Base-by-base conservation (phyloP, 2,113 vertebrate species). In the Vanacampus margaritifer region DNA sequence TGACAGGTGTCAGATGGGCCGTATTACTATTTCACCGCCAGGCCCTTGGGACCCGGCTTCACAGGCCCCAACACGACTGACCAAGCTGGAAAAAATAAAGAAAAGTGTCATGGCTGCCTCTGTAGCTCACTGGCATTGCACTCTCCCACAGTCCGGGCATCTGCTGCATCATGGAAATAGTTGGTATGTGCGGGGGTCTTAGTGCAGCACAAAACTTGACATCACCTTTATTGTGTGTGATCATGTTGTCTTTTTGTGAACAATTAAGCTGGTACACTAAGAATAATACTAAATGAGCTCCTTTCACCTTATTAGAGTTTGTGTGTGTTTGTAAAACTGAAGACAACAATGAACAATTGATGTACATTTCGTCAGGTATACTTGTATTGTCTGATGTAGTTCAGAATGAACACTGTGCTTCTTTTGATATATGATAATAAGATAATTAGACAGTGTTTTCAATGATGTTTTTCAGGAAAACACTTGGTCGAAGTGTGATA, bases 1-100 rank as follows among this genome's bases (percentile, higher is more conserved):
- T 92, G 91, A 91, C 91, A 92, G 91, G 88, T 92, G 91, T 92
- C 91, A 92, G 88, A 91, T 92, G 91, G 89, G 88, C 90, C 81
- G 79, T 87, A 91, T 91, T 92, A 91, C 87, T 85, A 87, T 89
- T 91, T 88, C 86, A 89, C 89, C 80, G 79, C 79, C 23, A 28
- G 82, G 77, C 90, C 88, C 89, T 67, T 69, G 90, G 90, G 90
- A 91, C 79, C 82, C 87, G 68, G 80, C 87, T 90, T 91, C 86
- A 81, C 79, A 67, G 86, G 86, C 88, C 86, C 84, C 86, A 84
- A 83, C 86, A 88, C 87, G 79, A 85, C 86, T 81, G 86, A 82
- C 81, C 87, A 84, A 80, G 81, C 81, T 83, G 82, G 81, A 61
- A 81, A 73, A 83, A 87, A 78, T 79, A 71, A 81, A 81, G 72